These are phyloP conservation scores for Elanoides forficatus DNA, from an alignment of 2,113 vertebrate species.

Conservation along the genomic window DNA sequence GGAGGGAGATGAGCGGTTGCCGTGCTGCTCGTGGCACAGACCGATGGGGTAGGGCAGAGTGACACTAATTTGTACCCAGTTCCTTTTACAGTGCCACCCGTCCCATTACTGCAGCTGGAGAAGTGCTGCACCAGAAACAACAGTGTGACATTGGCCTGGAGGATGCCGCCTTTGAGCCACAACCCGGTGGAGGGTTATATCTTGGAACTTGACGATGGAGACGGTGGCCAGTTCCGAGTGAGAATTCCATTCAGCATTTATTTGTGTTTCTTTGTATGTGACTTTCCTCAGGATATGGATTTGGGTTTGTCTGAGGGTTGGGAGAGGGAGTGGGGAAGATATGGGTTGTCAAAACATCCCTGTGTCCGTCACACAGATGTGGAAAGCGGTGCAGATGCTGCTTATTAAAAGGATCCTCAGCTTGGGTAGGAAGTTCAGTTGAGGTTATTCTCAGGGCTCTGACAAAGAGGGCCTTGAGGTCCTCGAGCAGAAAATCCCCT, in stretches of 20 bases:
- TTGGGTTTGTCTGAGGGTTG: not conserved
- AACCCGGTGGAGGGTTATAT: constrained; percentile 91
- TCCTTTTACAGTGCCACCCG: constrained; percentile 80
- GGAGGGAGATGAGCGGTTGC: not conserved
- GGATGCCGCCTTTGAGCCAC: constrained; percentile 78
- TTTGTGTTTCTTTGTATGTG: constrained; percentile 36
- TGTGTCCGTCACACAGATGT: not conserved
- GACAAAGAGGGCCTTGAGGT: not conserved
- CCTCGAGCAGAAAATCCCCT: not conserved
- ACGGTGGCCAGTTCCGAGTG: constrained; percentile 94
- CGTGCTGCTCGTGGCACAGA: not conserved
- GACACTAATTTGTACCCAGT: constrained; percentile 72
- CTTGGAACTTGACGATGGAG: constrained; percentile 95
- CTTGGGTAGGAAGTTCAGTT: not conserved
- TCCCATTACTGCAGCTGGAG: constrained; percentile 93
- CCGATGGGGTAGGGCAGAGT: not conserved
- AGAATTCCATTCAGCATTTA: constrained; percentile 57
- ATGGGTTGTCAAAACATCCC: not conserved
- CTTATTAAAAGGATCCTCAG: not conserved
- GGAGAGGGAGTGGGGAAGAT: not conserved
- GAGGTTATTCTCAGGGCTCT: not conserved
- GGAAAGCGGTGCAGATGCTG: not conserved
- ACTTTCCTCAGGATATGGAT: not conserved
- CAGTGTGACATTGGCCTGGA: constrained; percentile 96
- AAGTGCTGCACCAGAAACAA: constrained; percentile 96